Conservation (phyloP, 1,140 invertebrate species). For the Neodiprion pinetum region DNA sequence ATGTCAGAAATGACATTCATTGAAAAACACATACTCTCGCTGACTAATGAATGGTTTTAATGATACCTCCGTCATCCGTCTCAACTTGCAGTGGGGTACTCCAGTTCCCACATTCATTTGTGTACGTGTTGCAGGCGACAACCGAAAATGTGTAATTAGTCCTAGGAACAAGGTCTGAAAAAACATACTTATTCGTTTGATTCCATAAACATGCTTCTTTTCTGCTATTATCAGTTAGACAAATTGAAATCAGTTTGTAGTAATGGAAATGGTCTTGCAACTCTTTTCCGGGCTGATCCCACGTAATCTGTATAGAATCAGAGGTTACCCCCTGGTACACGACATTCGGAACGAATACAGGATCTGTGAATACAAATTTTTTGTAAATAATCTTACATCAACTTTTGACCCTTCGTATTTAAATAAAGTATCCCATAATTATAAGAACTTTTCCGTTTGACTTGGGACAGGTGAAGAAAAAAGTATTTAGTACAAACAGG, state of each 20-base stretch:
- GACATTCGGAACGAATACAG: constrained; percentile 78
- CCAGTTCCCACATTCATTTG: constrained; percentile 75
- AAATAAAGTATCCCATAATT: no score
- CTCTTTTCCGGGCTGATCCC: constrained; percentile 71
- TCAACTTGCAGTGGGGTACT: constrained; percentile 77
- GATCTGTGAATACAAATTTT: constrained; percentile 63
- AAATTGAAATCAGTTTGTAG: constrained; percentile 70
- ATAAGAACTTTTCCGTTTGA: no score
- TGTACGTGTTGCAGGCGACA: constrained; percentile 79
- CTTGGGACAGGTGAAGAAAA: neutral
- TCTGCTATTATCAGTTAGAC: constrained; percentile 64
- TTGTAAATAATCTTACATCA: constrained; percentile 16
- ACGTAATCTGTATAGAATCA: constrained; percentile 80
- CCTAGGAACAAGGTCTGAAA: constrained; percentile 76
- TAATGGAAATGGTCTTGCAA: constrained; percentile 77
- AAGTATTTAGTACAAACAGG: constrained; percentile 16
- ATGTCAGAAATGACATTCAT: no score
- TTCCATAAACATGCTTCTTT: constrained; percentile 70
- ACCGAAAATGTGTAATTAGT: constrained; percentile 81
- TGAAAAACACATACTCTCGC: no score
- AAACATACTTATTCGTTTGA: constrained; percentile 76
- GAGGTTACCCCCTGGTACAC: constrained; percentile 79
- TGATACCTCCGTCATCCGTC: constrained; percentile 76
- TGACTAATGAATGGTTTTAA: no score
- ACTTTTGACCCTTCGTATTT: constrained; percentile 8